Percentiles rank a stretch among this genome's conserved stretches.
Evolutionary conservation across 2,113 vertebrate genomes (phyloP).

Genomic region (Percopsis transmontana): DNA sequence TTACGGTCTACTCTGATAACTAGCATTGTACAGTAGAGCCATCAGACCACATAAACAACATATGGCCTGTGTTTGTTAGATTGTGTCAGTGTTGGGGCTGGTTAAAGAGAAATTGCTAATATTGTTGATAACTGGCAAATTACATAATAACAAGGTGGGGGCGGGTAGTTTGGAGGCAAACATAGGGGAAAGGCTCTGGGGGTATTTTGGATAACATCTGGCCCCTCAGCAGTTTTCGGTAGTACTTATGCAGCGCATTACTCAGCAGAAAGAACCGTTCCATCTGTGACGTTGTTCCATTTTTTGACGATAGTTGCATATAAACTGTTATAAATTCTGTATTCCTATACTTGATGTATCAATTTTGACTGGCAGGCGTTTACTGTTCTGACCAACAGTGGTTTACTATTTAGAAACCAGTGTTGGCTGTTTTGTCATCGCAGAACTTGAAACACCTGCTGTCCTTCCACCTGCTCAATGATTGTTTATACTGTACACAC

Average conservation of each 20-base stretch:
- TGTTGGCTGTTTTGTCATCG: too few relatives aligned
- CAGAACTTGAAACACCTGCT: too few relatives aligned
- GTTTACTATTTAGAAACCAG: too few relatives aligned
- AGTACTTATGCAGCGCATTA: slow-evolving; percentile 37
- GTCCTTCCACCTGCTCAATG: too few relatives aligned
- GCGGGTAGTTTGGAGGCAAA: background rate
- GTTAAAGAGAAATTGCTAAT: background rate
- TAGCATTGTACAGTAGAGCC: background rate
- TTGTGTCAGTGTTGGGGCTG: background rate
- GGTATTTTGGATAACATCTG: slow-evolving; percentile 33
- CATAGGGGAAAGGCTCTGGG: slow-evolving; percentile 6
- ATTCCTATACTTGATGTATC: too few relatives aligned
- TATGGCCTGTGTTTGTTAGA: slow-evolving; percentile 4
- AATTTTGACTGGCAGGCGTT: too few relatives aligned
- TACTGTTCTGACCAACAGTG: too few relatives aligned
- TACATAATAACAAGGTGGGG: slow-evolving; percentile 7
- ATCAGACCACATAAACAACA: background rate
- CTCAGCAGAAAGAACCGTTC: slow-evolving; percentile 13
- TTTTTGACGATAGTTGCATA: background rate
- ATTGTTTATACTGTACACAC: too few relatives aligned
- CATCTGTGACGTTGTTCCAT: slow-evolving; percentile 5
- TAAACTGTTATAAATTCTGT: too few relatives aligned
- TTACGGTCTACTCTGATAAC: background rate
- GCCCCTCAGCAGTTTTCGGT: slow-evolving; percentile 51
- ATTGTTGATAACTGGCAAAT: background rate